These are phyloP conservation scores for Epistrophella euchroma DNA, from an alignment of 2,888 invertebrate genomes.

Conservation along the genomic window DNA sequence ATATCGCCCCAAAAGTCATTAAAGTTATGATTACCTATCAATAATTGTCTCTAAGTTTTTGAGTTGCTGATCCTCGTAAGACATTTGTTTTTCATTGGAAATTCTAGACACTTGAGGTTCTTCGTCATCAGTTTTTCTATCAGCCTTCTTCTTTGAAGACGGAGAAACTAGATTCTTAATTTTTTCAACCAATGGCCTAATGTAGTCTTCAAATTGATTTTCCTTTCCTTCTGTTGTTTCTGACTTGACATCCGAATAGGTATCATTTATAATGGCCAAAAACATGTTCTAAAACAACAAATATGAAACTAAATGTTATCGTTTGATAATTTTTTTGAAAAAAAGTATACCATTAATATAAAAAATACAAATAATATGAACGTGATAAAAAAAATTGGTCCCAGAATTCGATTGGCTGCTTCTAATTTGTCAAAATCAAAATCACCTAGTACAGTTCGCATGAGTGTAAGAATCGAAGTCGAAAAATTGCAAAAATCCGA, in stretches of 20 bases:
- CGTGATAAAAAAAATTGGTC: constrained; percentile 66
- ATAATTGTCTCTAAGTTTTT: neutral
- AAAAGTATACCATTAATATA: constrained; percentile 61
- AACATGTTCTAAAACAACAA: constrained; percentile 58
- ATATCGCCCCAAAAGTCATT: no score
- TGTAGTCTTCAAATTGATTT: neutral
- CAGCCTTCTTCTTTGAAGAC: neutral
- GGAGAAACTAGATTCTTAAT: neutral
- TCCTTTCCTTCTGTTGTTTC: neutral
- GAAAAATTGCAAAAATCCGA: constrained; percentile 48
- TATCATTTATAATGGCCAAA: constrained; percentile 71
- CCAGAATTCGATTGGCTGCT: neutral
- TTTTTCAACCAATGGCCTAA: neutral
- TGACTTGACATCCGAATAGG: constrained; percentile 65
- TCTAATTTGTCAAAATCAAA: constrained; percentile 39
- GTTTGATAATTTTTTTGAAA: no score
- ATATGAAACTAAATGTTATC: neutral
- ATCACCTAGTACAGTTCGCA: constrained; percentile 64
- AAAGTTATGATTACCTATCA: constrained; percentile 5
- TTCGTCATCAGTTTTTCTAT: neutral
- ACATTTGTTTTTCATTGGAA: neutral
- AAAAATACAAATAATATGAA: constrained; percentile 73
- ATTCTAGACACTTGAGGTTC: neutral
- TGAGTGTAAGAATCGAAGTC: constrained; percentile 60
- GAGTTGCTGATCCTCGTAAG: neutral